A percentile compares a stretch with the other conserved stretches of the same genome.
Evolutionary conservation across 2,797 vertebrate species (phyloP).

Genomic region (Anabacerthia variegaticeps): DNA sequence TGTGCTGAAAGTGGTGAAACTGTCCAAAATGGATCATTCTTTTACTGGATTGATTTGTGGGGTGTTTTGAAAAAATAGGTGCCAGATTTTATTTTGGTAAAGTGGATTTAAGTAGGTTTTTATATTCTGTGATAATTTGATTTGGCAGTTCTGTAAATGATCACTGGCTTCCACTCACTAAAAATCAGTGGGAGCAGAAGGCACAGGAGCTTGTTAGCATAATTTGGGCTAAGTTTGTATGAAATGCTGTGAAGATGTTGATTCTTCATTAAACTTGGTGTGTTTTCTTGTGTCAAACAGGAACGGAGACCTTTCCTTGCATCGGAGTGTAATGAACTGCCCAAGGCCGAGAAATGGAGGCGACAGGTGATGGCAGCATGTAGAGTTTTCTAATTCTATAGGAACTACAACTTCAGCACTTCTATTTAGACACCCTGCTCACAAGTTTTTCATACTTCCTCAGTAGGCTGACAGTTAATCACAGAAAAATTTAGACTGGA

Average conservation of each 20-base stretch:
- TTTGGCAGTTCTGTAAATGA: not conserved
- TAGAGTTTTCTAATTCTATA: fast-evolving
- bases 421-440: not conserved
- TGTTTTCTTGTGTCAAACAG: slow-evolving; percentile 70
- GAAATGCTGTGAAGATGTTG: not conserved
- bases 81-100: not conserved
- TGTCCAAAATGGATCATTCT: fast-evolving
- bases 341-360: slow-evolving; percentile 97
- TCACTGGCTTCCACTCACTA: not conserved
- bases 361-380: slow-evolving; percentile 80
- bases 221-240: not conserved
- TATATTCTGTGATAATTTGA: not conserved
- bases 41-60: not conserved
- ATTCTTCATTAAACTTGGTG: not conserved
- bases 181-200: not conserved
- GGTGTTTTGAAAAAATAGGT: not conserved
- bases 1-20: not conserved
- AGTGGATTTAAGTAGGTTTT: not conserved
- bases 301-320: slow-evolving; percentile 93
- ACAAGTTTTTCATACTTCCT: not conserved
- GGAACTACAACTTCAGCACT: not conserved
- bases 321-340: slow-evolving; percentile 91
- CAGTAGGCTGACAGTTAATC: not conserved
- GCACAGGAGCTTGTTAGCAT: not conserved
- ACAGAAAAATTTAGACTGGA: not conserved